Evolutionary conservation across 2,888 invertebrate species (phyloP).

Genomic region (Eledona agricola): DNA sequence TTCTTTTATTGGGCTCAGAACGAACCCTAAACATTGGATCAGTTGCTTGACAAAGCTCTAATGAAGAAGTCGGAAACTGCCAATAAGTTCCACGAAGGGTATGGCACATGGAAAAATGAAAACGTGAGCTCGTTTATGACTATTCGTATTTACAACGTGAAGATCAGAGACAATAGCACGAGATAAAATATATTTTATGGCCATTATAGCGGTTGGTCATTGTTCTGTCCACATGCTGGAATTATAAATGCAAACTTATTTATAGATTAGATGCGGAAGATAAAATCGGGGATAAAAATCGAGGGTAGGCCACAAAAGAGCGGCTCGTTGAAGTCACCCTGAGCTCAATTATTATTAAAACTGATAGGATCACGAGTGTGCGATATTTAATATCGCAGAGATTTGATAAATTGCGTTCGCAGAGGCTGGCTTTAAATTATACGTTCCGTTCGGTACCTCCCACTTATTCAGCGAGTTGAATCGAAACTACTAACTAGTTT

Average conservation of each 20-base stretch:
- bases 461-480: conserved; percentile 20
- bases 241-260: conserved; percentile 20
- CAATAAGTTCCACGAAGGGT: too few species aligned
- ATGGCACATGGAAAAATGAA: too few species aligned
- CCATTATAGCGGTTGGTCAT: conserved; percentile 36
- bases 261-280: too few species aligned
- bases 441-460: conserved; percentile 8
- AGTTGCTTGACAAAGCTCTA: too few species aligned
- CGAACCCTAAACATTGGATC: too few species aligned
- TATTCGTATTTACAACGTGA: conserved; percentile 37
- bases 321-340: conserved; percentile 7
- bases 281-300: conserved; percentile 2
- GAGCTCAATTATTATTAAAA: conserved; percentile 25
- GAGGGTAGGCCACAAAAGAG: conserved; percentile 14
- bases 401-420: conserved; percentile 10
- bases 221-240: conserved; percentile 32
- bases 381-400: conserved; percentile 21
- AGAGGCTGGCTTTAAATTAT: conserved; percentile 14
- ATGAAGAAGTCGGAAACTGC: too few species aligned
- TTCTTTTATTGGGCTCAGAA: too few species aligned
- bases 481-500: conserved; percentile 22
- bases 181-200: conserved; percentile 40
- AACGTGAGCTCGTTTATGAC: not conserved
- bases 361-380: conserved; percentile 17
- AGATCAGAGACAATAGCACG: conserved; percentile 41